Base-by-base conservation (phyloP, 2,113 vertebrate genomes). In the Rhea americana region DNA sequence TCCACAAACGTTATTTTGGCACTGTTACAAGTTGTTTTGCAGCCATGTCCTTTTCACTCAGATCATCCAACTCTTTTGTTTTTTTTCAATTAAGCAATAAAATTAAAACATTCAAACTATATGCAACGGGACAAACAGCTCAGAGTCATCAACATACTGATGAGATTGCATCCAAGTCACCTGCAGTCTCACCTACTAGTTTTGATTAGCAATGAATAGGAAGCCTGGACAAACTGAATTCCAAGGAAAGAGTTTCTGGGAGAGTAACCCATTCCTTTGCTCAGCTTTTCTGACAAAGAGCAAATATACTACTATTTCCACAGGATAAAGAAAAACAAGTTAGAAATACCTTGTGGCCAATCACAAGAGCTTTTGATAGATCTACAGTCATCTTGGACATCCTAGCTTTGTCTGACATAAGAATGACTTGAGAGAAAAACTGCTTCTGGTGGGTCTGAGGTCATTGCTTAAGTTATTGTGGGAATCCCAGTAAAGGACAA, bases 161-260 rank as follows among this genome's bases (percentile, higher is more conserved):
- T 56, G 85, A 74, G 59, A 81, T 3, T 2, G 0, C 56, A 75
- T 76, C 55, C 73, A 91, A 88, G 51, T 56, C 78, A 55, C 81
- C 90, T 58, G 30, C 28, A 56, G 72, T 85, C 79, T 83, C 76
- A 94, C 22, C 51, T 83, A 61, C 7, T 9, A 72, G 32, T 85
- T 92, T 83, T 37, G 10, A 85, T 25, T 43, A 75, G 83, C 0
- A 2, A 75, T 65, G 30, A 56, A 80, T 51, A 81, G 45, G 51
- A 89, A 85, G 47, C 59, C 82, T 91, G 79, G 47, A 68, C 61
- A 94, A 82, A 93, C 19, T 70, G 82, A 91, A 68, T 93, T 82
- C 87, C 1, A 0, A 6, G 59, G 53, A 81, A 86, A 81, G 37
- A 74, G 71, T 45, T 93, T 85, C 79, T 96, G 87, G 65, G 90